phyloP scores from a whole-genome alignment of 2,797 vertebrate genomes.

The Coilia nasus region DNA sequence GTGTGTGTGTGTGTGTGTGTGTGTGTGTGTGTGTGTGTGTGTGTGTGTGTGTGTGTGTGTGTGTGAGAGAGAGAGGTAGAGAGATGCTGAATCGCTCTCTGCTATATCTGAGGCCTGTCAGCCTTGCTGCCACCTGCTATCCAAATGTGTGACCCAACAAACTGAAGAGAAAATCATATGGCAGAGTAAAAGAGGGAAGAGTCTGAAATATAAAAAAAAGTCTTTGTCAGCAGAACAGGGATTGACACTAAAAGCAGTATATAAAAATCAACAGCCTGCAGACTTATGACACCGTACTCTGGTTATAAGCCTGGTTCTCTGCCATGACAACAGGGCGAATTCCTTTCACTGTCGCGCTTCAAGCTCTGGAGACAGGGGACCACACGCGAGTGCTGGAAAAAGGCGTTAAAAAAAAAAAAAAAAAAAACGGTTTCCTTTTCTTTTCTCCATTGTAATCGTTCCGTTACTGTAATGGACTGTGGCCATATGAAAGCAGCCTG shows the following conservation, averaged over 20 bases:
- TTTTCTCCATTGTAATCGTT: background rate
- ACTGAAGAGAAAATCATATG: background rate
- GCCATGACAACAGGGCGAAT: background rate
- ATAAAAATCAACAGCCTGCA: background rate
- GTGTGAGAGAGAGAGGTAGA: background rate
- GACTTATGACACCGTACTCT: background rate
- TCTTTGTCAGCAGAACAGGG: background rate
- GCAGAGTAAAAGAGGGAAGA: background rate
- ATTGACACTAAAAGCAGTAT: background rate
- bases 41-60: slow-evolving; percentile 36
- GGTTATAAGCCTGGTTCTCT: background rate
- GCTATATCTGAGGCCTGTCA: background rate
- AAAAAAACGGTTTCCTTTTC: background rate
- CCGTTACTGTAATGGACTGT: background rate
- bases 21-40: slow-evolving; percentile 34
- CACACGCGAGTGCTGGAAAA: background rate
- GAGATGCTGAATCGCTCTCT: background rate
- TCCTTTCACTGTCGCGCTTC: background rate
- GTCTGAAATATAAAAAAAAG: background rate
- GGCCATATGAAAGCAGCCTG: background rate
- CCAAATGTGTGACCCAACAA: background rate
- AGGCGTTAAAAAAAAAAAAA: background rate
- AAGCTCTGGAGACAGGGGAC: background rate
- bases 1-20: background rate
- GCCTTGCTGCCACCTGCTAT: background rate